Conservation (phyloP, 2,888 invertebrate species). For the Diaperis boleti region DNA sequence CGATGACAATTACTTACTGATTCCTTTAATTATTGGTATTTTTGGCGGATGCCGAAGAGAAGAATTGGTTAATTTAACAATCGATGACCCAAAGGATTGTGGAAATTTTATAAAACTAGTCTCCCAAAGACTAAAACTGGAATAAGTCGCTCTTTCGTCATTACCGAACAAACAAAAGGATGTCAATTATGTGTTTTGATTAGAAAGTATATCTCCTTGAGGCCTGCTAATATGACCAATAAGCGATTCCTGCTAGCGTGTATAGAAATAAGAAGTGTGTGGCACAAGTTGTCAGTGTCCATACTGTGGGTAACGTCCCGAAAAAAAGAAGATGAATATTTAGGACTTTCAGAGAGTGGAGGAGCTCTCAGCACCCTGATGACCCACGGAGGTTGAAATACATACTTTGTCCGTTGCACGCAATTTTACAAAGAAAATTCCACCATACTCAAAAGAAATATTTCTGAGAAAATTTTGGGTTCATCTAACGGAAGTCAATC, state of each 20-base stretch:
- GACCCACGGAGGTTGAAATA: too few relatives aligned
- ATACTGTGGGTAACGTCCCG: neutral
- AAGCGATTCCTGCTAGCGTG: too few relatives aligned
- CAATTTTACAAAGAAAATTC: neutral
- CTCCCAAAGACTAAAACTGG: neutral
- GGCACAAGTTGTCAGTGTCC: too few relatives aligned
- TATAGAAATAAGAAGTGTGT: too few relatives aligned
- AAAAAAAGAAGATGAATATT: neutral
- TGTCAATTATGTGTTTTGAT: neutral
- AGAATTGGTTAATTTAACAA: neutral
- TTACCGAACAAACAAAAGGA: neutral
- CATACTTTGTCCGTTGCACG: neutral
- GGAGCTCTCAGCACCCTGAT: neutral
- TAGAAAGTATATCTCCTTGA: neutral
- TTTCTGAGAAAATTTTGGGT: neutral
- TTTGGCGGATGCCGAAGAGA: neutral
- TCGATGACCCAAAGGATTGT: neutral
- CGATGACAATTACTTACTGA: neutral
- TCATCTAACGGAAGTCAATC: neutral
- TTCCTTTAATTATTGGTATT: neutral
- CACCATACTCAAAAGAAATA: neutral
- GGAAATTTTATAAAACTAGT: too few relatives aligned
- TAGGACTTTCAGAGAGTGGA: neutral
- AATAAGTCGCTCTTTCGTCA: neutral
- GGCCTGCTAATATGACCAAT: neutral